phyloP scores from a whole-genome alignment of 1,140 invertebrate genomes.

The Zaprionus davidi region DNA sequence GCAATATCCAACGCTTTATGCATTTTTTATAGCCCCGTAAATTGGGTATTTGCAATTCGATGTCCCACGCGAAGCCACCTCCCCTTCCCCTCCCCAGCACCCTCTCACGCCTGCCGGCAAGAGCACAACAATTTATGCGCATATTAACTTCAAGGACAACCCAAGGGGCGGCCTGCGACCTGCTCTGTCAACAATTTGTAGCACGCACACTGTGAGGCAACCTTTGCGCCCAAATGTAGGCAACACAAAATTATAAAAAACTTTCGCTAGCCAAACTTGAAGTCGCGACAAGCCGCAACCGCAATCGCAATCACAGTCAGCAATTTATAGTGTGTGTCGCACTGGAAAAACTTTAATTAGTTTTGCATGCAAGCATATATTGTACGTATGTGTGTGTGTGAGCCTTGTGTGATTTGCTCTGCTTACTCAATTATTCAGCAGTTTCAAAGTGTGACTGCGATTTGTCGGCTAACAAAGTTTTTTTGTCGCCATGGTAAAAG shows the following conservation, averaged over 20 bases:
- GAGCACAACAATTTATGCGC: conserved; percentile 52
- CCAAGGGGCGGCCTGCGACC: not conserved
- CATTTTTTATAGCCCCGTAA: conserved; percentile 24
- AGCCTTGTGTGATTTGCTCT: not conserved
- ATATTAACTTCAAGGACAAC: conserved; percentile 50
- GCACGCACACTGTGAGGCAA: conserved; percentile 19
- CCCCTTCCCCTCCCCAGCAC: not conserved
- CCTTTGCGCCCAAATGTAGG: not conserved
- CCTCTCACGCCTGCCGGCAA: not conserved
- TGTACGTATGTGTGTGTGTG: not conserved
- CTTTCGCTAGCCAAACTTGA: conserved; percentile 4
- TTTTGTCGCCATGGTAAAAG: not conserved
- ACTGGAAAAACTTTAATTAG: conserved; percentile 2
- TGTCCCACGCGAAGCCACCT: not conserved
- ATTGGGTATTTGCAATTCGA: conserved; percentile 36
- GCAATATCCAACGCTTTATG: conserved; percentile 19
- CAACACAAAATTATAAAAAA: conserved; percentile 1
- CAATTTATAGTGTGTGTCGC: not conserved
- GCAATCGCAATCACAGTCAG: not conserved
- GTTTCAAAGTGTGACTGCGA: not conserved
- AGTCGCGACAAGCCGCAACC: not conserved
- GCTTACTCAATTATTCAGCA: conserved; percentile 3
- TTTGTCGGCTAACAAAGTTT: not conserved
- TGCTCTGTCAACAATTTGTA: conserved; percentile 35
- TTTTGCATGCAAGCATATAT: not conserved